Base-by-base conservation (phyloP, 2,113 vertebrate genomes). In the Phycodurus eques region DNA sequence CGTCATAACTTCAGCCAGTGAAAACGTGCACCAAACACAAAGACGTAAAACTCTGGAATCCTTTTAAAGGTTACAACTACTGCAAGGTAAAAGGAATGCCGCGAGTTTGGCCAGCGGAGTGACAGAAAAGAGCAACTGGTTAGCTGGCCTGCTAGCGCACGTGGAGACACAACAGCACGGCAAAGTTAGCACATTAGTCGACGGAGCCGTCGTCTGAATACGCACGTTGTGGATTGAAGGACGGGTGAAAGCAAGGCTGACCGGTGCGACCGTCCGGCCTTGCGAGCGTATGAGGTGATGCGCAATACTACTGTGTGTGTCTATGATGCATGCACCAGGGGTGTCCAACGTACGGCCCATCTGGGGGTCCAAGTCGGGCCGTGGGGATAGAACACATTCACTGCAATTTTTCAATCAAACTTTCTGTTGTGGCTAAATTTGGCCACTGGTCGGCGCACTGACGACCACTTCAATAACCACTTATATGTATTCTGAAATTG, bases 1-100 rank as follows among this genome's bases (percentile, higher is more conserved):
- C 88, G 68, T 91, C 90, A 91, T 90, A 87, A 90, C 82, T 88
- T 90, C 90, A 91, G 90, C 89, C 85, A 87, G 85, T 85, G 83
- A 92, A 88, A 31, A 80, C 63, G 79, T 83, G 83, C 87, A 88
- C 87, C 88, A 83, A 86, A 83, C 80, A 83, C 83, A 87, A 83
- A 85, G 74, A 85, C 86, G 85, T 84, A 84, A n/a, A 54, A 1
- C 82, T 88, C 80, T 86, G 79, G 56, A 87, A 90, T 84, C 80
- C 85, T 88, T 87, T 84, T 83, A 88, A 86, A 83, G 75, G 85
- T 88, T 87, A 88, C 81, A 87, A 87, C 78, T 85, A 86, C 72
- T 83, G 67, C 86, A 84, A 87, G 79, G 81, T 63, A 81, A 79
- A 80, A 74, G 1, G 53, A 75, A 87, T 83, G 73, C 83, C 65